phyloP scores from a whole-genome alignment of 2,797 vertebrate species.

The Sternarchorhynchus goeldii region DNA sequence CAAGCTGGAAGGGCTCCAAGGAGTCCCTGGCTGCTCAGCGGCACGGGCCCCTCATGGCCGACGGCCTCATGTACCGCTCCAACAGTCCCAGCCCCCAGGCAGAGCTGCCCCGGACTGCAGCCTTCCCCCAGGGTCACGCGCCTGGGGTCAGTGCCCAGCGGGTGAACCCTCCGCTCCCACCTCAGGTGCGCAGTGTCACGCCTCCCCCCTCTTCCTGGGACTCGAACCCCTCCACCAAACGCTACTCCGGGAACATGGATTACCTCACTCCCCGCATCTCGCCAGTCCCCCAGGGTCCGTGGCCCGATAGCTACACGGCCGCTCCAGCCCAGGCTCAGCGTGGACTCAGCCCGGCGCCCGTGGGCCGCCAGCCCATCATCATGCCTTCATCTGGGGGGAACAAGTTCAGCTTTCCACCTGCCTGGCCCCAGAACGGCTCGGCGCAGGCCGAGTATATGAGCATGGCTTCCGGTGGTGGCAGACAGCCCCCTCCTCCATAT shows the following conservation, averaged over 20 bases:
- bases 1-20: conserved; percentile 98
- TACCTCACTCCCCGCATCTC: conserved; percentile 89
- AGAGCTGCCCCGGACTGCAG: conserved; percentile 80
- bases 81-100: conserved; percentile 86
- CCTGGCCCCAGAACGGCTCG: conserved; percentile 86
- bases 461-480: conserved; percentile 70
- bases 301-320: conserved; percentile 87
- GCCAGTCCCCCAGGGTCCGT: conserved; percentile 86
- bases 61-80: conserved; percentile 84
- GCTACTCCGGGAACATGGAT: conserved; percentile 94
- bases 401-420: conserved; percentile 87
- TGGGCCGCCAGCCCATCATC: conserved; percentile 93
- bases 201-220: conserved; percentile 91
- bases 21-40: conserved; percentile 90
- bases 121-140: conserved; percentile 84
- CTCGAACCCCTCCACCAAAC: conserved; percentile 86
- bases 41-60: conserved; percentile 82
- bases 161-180: conserved; percentile 87
- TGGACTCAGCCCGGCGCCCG: conserved; percentile 84
- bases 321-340: conserved; percentile 84
- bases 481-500: conserved; percentile 92
- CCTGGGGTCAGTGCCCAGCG: conserved; percentile 81
- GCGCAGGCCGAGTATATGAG: conserved; percentile 86
- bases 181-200: conserved; percentile 92
- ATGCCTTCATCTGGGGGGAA: conserved; percentile 88